Conservation (phyloP, 2,113 vertebrate species). For the Sylvicapra grimmia region DNA sequence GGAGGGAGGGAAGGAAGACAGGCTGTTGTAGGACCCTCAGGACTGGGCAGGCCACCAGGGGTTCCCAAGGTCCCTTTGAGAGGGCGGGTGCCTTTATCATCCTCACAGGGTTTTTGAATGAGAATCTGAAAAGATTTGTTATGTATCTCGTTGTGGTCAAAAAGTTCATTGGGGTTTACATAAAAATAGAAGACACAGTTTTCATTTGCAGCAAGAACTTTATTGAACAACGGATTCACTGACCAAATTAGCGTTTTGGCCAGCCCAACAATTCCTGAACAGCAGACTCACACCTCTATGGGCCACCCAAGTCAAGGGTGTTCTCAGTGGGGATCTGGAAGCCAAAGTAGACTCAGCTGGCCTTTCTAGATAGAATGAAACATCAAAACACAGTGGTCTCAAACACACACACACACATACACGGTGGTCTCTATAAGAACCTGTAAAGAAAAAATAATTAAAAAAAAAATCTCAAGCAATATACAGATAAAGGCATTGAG, state of each 20-base stretch:
- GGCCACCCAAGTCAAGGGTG: background rate
- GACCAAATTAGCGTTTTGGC: background rate
- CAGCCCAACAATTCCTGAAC: background rate
- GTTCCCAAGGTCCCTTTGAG: background rate
- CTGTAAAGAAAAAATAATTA: background rate
- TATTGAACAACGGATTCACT: background rate
- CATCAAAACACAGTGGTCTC: background rate
- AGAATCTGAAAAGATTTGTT: background rate
- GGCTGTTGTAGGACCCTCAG: background rate
- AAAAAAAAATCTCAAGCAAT: background rate
- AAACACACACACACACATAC: no score
- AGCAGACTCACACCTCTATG: fast-evolving
- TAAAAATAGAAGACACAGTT: background rate
- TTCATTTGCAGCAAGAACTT: background rate
- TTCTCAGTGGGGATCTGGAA: background rate
- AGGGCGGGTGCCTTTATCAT: background rate
- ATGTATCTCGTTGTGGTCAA: fast-evolving
- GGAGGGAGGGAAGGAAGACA: background rate
- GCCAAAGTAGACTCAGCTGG: background rate
- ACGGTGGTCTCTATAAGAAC: background rate
- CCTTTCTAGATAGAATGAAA: background rate
- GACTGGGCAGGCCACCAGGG: background rate
- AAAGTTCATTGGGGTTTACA: background rate
- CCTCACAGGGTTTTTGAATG: background rate
- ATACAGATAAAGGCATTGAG: background rate